Base-by-base conservation (phyloP, 1,140 invertebrate species). In the Diorhabda carinulata region DNA sequence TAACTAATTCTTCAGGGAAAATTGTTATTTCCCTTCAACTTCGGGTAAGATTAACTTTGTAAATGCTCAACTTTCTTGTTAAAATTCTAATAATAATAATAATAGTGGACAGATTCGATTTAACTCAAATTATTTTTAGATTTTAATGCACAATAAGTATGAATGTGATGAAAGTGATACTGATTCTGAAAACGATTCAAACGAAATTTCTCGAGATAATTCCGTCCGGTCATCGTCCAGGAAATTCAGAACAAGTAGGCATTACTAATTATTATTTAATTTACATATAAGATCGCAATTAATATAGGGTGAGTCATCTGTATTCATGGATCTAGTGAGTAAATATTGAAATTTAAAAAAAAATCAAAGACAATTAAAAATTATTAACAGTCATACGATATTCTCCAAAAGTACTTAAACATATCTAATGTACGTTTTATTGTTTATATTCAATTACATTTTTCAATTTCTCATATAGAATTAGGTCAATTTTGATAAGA, bases 21-120 rank as follows among this genome's bases (percentile, higher is more conserved):
- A 81, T 96, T 42, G 86, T 90, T 44, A 78, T 97, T 77, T 91
- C 92, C 0, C 81, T 95, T 76, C 86, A 88, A 69, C 81, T 97
- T 43, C 88, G 87, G 77, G 92, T 94, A 84, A 80, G 81, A 81
- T 61, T 43, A n/a, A n/a, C 5, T 62, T 5, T 62, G 43, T 25
- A 25, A 25, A n/a, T 56, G 6, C 6, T 56, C n/a, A 56, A 7
- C 52, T 56, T 56, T 56, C n/a, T 56, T 7, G n/a, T 56, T 56
- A 7, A 6, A 56, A 64, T 62, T 42, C 5, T 52, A 5, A 5
- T 41, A 5, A 3, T 41, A 25, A 10, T 3, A 42, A 64, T n/a
- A 56, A 6, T 56, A 56, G 6, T 56, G 52, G n/a, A n/a, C 6
- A 25, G 25, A 25, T 25, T 1, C 25, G 25, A 25, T 25, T 25